These are phyloP conservation scores for Stictocephala bisonia DNA, from an alignment of 2,888 invertebrate species.

Conservation along the genomic window DNA sequence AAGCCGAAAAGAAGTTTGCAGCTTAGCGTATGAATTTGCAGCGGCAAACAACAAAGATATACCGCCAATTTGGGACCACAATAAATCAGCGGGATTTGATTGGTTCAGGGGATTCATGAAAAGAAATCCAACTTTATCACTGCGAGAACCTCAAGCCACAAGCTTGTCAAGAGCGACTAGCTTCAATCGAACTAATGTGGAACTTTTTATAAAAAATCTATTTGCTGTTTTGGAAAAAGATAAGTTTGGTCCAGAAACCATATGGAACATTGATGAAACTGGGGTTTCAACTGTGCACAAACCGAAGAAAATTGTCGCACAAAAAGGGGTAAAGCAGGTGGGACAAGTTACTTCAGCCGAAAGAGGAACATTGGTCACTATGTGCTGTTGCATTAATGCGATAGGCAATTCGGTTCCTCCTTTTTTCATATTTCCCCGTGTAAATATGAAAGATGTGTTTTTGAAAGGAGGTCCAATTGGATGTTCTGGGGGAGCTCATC, in stretches of 20 bases:
- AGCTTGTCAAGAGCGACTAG: slow-evolving; percentile 38
- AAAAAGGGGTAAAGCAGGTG: slow-evolving; percentile 30
- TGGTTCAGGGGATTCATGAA: slow-evolving; percentile 37
- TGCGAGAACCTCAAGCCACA: slow-evolving; percentile 44
- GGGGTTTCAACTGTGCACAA: slow-evolving; percentile 42
- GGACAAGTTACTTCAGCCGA: slow-evolving; percentile 36
- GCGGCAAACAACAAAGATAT: slow-evolving; percentile 33
- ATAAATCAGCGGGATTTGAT: slow-evolving; percentile 3
- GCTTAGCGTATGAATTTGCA: slow-evolving; percentile 42
- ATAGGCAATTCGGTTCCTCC: slow-evolving; percentile 40
- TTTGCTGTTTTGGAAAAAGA: slow-evolving; percentile 19
- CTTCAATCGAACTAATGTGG: slow-evolving; percentile 40
- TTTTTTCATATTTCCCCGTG: slow-evolving; percentile 39
- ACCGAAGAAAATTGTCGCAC: slow-evolving; percentile 35
- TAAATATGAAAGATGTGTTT: slow-evolving; percentile 34
- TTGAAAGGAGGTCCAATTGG: slow-evolving; percentile 36
- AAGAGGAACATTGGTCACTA: slow-evolving; percentile 22
- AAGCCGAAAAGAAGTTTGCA: slow-evolving; percentile 12
- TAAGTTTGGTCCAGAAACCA: slow-evolving; percentile 34
- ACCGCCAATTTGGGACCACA: slow-evolving; percentile 10
- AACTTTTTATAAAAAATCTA: slow-evolving; percentile 39
- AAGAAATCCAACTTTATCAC: slow-evolving; percentile 28
- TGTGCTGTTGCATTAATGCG: background rate
- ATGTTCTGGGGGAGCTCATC: background rate
- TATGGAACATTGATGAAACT: slow-evolving; percentile 49